Evolutionary conservation across 2,113 vertebrate genomes (phyloP), one percentile per base, ranked within the genome.

Genomic region (Leucopsar rothschildi): DNA sequence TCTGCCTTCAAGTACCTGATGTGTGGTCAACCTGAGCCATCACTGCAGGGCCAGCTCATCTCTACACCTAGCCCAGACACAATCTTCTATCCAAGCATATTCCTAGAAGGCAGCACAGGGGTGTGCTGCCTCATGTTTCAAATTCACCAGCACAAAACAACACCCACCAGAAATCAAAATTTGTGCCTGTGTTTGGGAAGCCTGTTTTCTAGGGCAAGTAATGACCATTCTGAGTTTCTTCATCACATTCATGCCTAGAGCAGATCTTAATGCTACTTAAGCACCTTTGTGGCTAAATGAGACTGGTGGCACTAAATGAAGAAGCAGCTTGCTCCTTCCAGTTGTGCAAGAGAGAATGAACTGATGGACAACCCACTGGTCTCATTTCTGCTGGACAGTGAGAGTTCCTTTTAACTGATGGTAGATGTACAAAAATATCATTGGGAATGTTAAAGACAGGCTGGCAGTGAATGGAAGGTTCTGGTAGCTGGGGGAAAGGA

Each of bases 1-100:
- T 1, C 15, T 73, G 22, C 23, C 23, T 75, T 90, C 10, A 3
- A 33, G 66, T 10, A 65, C 16, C 6, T 0, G 0, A 21, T 0
- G 2, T 5, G 15, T 33, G 59, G 15, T 33, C 17, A 65, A 1
- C 35, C 24, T 20, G 13, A 86, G 31, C 31, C 5, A 7, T 8
- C 0, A 0, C 10, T 66, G 29, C 33, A 70, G 52, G 25, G 73
- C 53, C 50, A 68, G 20, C 24, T 59, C 20, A 19, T 27, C 28
- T 40, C 39, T 33, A 25, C 11, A 35, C 5, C 7, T 63, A 27
- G 15, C 42, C 25, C 27, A 80, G 28, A 4, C n/a, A 70, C 14
- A 37, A 20, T 33, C 24, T 88, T 37, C 28, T 47, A 21, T 15
- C 4, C 12, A 56, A 15, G 5, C 7, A 15, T 29, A 64, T 37